phyloP scores from a whole-genome alignment of 2,888 invertebrate species.

The Calameuta pallipes region DNA sequence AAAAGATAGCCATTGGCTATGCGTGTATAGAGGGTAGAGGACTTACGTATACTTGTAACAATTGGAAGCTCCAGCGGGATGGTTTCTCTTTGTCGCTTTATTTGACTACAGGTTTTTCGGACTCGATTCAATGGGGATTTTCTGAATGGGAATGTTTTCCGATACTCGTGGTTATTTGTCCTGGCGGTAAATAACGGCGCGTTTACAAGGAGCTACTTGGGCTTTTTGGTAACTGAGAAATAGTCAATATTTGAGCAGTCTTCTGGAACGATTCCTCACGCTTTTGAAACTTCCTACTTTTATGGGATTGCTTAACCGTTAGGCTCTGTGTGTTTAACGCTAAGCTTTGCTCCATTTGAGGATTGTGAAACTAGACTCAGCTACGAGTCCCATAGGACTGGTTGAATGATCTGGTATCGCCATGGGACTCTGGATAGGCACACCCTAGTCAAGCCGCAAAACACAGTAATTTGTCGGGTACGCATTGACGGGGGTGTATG shows the following conservation, averaged over 20 bases:
- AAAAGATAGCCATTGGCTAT: slow-evolving; percentile 27
- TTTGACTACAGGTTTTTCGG: not conserved
- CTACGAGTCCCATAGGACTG: slow-evolving; percentile 26
- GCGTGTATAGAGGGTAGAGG: not conserved
- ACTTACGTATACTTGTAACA: not conserved
- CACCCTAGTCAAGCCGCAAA: slow-evolving; percentile 34
- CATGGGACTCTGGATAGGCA: slow-evolving; percentile 41
- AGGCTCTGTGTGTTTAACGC: not conserved
- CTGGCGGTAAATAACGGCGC: no score
- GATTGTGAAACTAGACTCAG: not conserved
- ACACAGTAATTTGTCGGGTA: slow-evolving; percentile 46
- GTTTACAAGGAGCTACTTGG: not conserved
- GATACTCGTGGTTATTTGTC: not conserved
- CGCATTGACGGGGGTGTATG: slow-evolving; percentile 28
- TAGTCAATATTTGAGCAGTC: not conserved
- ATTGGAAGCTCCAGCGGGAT: not conserved
- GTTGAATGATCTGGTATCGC: slow-evolving; percentile 40
- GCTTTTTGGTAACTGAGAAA: not conserved
- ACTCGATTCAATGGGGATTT: not conserved
- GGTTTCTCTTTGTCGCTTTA: not conserved
- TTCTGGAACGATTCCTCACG: not conserved
- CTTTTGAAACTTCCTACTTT: not conserved
- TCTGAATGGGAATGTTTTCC: not conserved
- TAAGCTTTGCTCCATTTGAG: not conserved
- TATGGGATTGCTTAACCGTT: not conserved